Conservation (phyloP, 2,888 invertebrate species). For the Syritta pipiens region DNA sequence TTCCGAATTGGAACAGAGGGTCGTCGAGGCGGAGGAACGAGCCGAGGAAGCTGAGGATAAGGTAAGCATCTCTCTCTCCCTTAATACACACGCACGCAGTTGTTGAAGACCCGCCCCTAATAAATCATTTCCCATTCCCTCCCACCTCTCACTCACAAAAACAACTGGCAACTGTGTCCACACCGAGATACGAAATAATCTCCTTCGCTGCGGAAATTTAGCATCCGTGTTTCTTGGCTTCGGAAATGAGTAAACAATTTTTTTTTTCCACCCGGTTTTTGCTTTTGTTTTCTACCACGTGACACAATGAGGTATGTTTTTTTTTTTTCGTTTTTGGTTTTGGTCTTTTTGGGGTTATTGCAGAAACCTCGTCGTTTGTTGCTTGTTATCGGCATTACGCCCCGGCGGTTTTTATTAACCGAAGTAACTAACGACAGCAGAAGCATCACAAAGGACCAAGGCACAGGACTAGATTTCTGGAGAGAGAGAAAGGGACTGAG, state of each 20-base stretch:
- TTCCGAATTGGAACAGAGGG: slow-evolving; percentile 95
- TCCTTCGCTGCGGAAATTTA: slow-evolving; percentile 48
- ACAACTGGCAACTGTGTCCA: slow-evolving; percentile 20
- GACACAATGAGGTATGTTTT: too few species aligned
- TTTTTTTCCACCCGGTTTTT: slow-evolving; percentile 3
- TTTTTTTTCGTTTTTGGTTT: not conserved
- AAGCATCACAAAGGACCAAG: too few species aligned
- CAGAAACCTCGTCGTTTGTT: too few species aligned
- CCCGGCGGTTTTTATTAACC: slow-evolving; percentile 26
- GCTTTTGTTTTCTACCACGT: slow-evolving; percentile 12
- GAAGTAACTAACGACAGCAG: slow-evolving; percentile 15
- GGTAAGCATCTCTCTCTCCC: slow-evolving; percentile 82
- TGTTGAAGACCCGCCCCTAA: not conserved
- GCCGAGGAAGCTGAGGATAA: slow-evolving; percentile 97
- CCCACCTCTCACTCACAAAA: not conserved
- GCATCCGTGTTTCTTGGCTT: slow-evolving; percentile 22
- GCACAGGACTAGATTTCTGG: too few species aligned
- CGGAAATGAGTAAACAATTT: slow-evolving; percentile 15
- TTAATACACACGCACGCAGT: not conserved
- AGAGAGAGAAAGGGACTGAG: too few species aligned
- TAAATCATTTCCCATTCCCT: not conserved
- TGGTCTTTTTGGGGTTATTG: not conserved
- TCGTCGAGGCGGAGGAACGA: slow-evolving; percentile 94
- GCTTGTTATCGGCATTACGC: slow-evolving; percentile 38
- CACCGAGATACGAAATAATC: slow-evolving; percentile 45